These are phyloP conservation scores for Thalpophila matura DNA, from an alignment of 2,888 invertebrate genomes.

Conservation along the genomic window DNA sequence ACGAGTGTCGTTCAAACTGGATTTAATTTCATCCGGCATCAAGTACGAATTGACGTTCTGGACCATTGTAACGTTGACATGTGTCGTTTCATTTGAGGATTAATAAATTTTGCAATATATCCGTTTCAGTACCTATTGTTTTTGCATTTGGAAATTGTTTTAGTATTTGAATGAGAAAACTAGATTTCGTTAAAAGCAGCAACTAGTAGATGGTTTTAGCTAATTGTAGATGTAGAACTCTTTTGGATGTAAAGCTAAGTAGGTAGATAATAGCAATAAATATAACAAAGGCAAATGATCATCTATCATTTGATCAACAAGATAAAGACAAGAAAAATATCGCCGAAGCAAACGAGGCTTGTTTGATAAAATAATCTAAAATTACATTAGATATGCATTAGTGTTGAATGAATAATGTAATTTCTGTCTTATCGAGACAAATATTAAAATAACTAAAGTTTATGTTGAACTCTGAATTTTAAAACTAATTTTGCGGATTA, in stretches of 20 bases:
- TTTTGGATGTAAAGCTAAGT: too few relatives aligned
- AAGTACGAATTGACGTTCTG: constrained; percentile 38
- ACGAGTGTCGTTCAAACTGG: constrained; percentile 41
- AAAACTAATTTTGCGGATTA: constrained; percentile 45
- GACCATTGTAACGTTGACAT: constrained; percentile 24
- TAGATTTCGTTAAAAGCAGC: not conserved
- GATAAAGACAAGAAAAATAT: too few relatives aligned
- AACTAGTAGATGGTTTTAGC: not conserved
- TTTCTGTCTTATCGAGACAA: constrained; percentile 13
- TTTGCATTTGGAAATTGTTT: constrained; percentile 7
- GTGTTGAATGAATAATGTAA: constrained; percentile 26
- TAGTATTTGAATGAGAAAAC: not conserved
- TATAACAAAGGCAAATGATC: too few relatives aligned
- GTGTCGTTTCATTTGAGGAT: constrained; percentile 39
- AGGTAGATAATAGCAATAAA: too few relatives aligned
- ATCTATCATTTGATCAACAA: too few relatives aligned
- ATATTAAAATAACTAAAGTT: constrained; percentile 38
- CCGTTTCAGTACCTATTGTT: constrained; percentile 15
- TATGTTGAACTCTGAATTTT: constrained; percentile 37
- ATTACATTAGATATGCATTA: constrained; percentile 10
- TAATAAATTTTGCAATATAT: constrained; percentile 22
- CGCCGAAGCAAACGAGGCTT: not conserved
- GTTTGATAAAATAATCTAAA: not conserved
- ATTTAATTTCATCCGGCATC: constrained; percentile 50
- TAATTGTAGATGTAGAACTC: too few relatives aligned